phyloP scores from a whole-genome alignment of 2,797 vertebrate species.

The Anolis apletophallus region DNA sequence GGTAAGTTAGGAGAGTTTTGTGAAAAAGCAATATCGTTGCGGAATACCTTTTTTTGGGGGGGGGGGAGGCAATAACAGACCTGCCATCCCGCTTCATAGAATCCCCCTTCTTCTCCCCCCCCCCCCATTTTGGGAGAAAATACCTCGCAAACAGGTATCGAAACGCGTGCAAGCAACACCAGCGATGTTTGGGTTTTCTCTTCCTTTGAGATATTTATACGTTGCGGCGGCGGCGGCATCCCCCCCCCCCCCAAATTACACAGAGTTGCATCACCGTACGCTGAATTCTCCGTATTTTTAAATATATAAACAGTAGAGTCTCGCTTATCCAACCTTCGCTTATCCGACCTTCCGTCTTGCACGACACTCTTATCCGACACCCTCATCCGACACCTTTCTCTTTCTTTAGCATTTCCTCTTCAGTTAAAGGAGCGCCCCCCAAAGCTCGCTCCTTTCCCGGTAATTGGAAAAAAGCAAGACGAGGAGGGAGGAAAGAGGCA shows the following conservation, averaged over 20 bases:
- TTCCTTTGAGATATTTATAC: conserved; percentile 80
- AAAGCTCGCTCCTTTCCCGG: too few species aligned
- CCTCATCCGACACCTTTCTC: too few species aligned
- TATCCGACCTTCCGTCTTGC: too few species aligned
- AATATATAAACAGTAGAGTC: too few species aligned
- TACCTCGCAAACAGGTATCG: conserved; percentile 70
- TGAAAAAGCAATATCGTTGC: conserved; percentile 74
- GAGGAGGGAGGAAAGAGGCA: too few species aligned
- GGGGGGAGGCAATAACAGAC: conserved; percentile 67
- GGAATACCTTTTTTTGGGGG: conserved; percentile 48
- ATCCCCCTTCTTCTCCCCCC: conserved; percentile 58
- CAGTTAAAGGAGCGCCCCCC: too few species aligned
- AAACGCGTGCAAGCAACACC: conserved; percentile 63
- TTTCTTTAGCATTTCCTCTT: too few species aligned
- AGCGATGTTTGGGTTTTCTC: conserved; percentile 66
- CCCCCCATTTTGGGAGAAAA: conserved; percentile 57
- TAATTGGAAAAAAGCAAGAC: too few species aligned
- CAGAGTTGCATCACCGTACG: conserved; percentile 65
- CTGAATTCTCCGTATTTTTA: conserved; percentile 68
- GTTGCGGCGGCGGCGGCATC: too few species aligned
- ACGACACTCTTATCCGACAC: too few species aligned
- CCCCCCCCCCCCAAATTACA: too few species aligned
- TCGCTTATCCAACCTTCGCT: too few species aligned
- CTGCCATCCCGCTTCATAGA: conserved; percentile 64
- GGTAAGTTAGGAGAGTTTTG: conserved; percentile 69